These are phyloP conservation scores for Papilio polytes DNA, from an alignment of 1,140 invertebrate genomes.

Conservation along the genomic window DNA sequence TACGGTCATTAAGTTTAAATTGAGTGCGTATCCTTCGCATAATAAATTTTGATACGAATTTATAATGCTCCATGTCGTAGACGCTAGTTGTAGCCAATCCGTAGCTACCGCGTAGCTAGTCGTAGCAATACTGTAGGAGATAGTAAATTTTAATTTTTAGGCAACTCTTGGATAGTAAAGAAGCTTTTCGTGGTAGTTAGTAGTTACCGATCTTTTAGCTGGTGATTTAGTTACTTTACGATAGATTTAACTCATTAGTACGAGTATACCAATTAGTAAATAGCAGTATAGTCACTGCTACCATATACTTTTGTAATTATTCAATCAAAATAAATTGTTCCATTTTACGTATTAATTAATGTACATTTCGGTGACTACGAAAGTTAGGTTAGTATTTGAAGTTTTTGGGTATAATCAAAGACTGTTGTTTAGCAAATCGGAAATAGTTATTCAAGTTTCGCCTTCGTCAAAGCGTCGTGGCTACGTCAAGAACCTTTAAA, in stretches of 20 bases:
- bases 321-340: background rate
- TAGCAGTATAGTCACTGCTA: no score
- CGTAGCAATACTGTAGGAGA: background rate
- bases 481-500: constrained; percentile 26
- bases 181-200: no score
- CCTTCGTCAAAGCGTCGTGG: constrained; percentile 27
- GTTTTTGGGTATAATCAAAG: constrained; percentile 5
- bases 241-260: no score
- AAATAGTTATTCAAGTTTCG: constrained; percentile 34
- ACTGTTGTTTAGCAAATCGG: constrained; percentile 26
- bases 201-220: no score
- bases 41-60: no score
- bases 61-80: background rate
- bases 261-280: no score
- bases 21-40: no score
- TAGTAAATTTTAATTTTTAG: background rate
- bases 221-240: no score
- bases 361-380: background rate
- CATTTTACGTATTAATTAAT: background rate
- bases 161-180: background rate
- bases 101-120: background rate
- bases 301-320: background rate
- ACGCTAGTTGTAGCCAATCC: background rate
- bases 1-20: background rate
- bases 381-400: constrained; percentile 13